phyloP scores from a whole-genome alignment of 2,797 vertebrate species.

The Peromyscus eremicus region DNA sequence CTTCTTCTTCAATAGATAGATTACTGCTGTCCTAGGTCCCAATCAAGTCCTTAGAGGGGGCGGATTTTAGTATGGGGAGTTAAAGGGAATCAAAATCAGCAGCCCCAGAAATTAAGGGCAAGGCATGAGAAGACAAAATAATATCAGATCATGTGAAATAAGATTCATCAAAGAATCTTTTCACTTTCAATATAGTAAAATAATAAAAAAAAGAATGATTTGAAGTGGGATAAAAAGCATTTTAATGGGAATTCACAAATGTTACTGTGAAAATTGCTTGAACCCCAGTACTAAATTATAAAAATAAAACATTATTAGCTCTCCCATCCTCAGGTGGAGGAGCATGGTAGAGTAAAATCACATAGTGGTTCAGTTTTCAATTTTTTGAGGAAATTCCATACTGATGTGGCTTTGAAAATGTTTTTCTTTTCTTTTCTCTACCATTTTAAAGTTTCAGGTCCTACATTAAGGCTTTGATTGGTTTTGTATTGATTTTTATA shows the following conservation, averaged over 20 bases:
- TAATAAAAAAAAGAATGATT: not conserved
- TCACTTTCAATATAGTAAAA: conserved; percentile 23
- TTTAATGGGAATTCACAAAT: not conserved
- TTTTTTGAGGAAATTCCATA: not conserved
- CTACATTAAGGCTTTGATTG: not conserved
- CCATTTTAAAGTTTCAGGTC: not conserved
- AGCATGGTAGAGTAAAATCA: not conserved
- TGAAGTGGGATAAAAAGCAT: not conserved
- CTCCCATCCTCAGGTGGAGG: not conserved
- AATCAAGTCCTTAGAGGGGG: not conserved
- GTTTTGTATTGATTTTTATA: not conserved
- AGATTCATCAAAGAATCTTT: not conserved
- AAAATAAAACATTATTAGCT: not conserved
- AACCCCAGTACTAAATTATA: not conserved
- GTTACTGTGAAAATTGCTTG: not conserved
- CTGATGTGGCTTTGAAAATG: not conserved
- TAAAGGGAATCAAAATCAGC: not conserved
- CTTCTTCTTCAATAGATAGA: not conserved
- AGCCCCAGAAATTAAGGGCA: not conserved
- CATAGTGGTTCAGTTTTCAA: not conserved
- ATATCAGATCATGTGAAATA: not conserved
- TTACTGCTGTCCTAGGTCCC: not conserved
- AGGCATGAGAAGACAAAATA: not conserved
- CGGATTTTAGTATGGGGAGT: not conserved
- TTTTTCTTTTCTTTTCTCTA: not conserved